Conservation (phyloP, 2,888 invertebrate species). For the Boloria selene region DNA sequence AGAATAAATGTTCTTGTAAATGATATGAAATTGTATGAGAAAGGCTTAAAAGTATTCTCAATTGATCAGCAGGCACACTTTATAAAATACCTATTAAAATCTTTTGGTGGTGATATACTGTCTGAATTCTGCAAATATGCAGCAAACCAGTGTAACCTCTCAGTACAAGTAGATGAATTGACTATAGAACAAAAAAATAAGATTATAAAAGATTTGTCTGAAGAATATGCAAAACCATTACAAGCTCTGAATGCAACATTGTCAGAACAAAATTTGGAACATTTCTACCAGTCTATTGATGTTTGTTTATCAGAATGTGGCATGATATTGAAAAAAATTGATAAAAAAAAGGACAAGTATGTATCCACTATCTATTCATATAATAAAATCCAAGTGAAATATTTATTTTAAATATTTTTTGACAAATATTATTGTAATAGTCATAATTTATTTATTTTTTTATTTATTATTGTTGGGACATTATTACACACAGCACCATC, state of each 20-base stretch:
- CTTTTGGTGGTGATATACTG: conserved; percentile 91
- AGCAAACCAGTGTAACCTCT: conserved; percentile 87
- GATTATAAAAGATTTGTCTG: conserved; percentile 85
- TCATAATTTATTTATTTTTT: too few species aligned
- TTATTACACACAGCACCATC: too few species aligned
- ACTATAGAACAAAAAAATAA: conserved; percentile 86
- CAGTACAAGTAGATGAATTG: conserved; percentile 82
- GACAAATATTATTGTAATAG: too few species aligned
- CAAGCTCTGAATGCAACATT: conserved; percentile 86
- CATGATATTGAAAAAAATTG: conserved; percentile 92
- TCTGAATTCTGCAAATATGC: conserved; percentile 90
- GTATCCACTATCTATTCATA: conserved; percentile 38
- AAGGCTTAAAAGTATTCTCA: conserved; percentile 86
- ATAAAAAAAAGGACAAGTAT: conserved; percentile 92
- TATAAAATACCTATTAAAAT: conserved; percentile 91
- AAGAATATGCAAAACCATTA: conserved; percentile 86
- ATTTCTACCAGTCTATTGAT: conserved; percentile 90
- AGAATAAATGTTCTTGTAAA: conserved; percentile 89
- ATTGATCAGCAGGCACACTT: conserved; percentile 85
- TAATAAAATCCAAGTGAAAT: too few species aligned
- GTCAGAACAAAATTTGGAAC: conserved; percentile 87
- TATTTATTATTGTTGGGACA: too few species aligned
- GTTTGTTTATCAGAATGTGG: conserved; percentile 86
- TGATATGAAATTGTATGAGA: conserved; percentile 90
- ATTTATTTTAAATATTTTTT: too few species aligned